Evolutionary conservation across 2,113 vertebrate genomes (phyloP), one percentile per base, ranked within the genome.

Genomic region (Scolopax mira): DNA sequence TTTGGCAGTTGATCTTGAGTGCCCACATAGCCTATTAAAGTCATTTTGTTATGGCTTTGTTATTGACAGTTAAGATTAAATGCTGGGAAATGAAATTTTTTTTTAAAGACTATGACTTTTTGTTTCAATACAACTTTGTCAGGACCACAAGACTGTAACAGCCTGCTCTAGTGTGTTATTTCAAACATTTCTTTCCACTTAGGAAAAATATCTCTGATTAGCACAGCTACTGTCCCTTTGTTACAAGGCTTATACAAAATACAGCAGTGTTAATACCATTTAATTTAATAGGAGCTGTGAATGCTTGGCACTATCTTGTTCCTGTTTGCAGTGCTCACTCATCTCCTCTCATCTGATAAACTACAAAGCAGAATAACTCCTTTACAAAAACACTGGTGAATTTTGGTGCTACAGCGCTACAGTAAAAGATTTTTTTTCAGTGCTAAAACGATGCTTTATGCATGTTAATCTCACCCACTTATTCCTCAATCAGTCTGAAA

Each of bases 61-160:
- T 88, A 49, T 39, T 86, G 90, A 88, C 61, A 90, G 93, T 95
- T 88, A 21, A 65, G 77, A 94, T 79, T 90, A 95, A 94, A 96
- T 93, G 69, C 52, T 77, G 75, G 18, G 9, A 31, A 84, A 89
- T 49, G 72, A 93, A 90, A 64, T 6, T 88, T 19, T 31, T 58
- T 94, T 87, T 69, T 48, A 83, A 90, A 39, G 22, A 23, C 35
- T 61, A 4, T 80, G 64, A 65, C 55, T 95, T 88, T 85, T 69
- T 84, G 52, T 93, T 95, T 96, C 48, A 74, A 11, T 84, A 55
- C 22, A 71, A 22, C 39, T 65, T 74, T 81, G 27, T 79, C 35
- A 81, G 66, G 77, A 64, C 25, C 49, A 79, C 21, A 33, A 30
- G 49, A 58, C 62, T 60, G 18, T 80, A 90, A 52, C 44, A 81